phyloP scores from a whole-genome alignment of 2,113 vertebrate genomes.

The Mesembrinibis cayennensis region DNA sequence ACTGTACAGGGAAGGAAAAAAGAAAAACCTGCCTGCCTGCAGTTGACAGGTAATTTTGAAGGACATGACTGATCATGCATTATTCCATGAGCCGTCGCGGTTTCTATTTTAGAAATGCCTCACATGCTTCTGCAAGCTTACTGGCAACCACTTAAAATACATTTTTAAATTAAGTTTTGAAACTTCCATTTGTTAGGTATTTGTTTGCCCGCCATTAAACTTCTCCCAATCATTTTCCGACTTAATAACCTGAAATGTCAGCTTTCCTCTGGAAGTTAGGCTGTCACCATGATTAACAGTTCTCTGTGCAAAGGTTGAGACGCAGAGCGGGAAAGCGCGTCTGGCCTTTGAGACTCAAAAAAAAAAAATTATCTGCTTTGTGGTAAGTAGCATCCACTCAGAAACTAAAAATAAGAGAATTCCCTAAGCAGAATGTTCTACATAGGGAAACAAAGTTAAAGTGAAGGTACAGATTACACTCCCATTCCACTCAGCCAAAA shows the following conservation, averaged over 20 bases:
- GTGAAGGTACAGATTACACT: neutral
- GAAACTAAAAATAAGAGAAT: neutral
- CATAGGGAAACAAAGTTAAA: neutral
- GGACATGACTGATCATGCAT: slow-evolving; percentile 40
- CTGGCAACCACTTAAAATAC: neutral
- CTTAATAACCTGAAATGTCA: neutral
- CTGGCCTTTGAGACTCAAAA: neutral
- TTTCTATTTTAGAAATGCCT: slow-evolving; percentile 41
- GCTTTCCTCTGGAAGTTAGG: neutral
- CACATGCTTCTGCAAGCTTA: slow-evolving; percentile 14
- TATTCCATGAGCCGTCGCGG: neutral
- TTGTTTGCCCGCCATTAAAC: neutral
- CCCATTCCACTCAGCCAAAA: neutral
- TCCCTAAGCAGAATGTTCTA: neutral
- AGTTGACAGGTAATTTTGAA: slow-evolving; percentile 47
- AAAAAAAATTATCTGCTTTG: neutral
- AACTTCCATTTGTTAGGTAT: slow-evolving; percentile 1
- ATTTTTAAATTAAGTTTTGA: slow-evolving; percentile 9
- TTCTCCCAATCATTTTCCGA: neutral
- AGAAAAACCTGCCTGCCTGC: neutral
- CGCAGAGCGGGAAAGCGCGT: neutral
- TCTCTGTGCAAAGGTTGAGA: neutral
- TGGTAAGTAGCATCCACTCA: neutral
- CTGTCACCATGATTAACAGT: neutral
- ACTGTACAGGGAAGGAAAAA: neutral